phyloP scores from a whole-genome alignment of 2,113 vertebrate genomes.

The Phalacrocorax aristotelis region DNA sequence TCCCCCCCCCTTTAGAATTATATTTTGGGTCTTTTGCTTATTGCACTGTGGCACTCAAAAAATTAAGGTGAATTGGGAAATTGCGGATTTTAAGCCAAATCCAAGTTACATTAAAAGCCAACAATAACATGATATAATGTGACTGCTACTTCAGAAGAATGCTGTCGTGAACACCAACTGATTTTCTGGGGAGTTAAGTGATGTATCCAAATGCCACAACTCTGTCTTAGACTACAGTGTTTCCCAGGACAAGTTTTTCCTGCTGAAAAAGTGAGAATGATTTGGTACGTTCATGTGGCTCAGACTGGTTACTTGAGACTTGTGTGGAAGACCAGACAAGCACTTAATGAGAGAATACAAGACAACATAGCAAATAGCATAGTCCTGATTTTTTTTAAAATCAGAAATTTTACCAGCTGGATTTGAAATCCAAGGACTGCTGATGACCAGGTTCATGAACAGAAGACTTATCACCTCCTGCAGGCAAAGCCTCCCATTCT shows the following conservation, averaged over 20 bases:
- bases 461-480: background rate
- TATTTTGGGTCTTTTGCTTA: background rate
- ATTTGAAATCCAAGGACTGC: background rate
- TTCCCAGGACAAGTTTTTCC: background rate
- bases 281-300: background rate
- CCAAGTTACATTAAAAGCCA: background rate
- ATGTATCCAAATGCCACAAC: background rate
- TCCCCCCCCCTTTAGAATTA: background rate
- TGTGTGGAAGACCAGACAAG: background rate
- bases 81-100: background rate
- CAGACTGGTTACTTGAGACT: background rate
- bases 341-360: background rate
- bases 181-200: background rate
- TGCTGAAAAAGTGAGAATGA: background rate
- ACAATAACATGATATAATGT: accelerated
- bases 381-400: background rate
- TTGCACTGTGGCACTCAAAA: background rate
- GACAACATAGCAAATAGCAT: background rate
- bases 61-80: background rate
- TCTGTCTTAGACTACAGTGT: background rate
- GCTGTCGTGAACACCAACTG: background rate
- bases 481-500: background rate
- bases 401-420: background rate
- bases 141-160: background rate
- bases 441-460: background rate